Percentiles rank a stretch among this genome's conserved stretches.
Evolutionary conservation across 2,113 vertebrate genomes (phyloP).

Genomic region (Hippoglossus stenolepis): DNA sequence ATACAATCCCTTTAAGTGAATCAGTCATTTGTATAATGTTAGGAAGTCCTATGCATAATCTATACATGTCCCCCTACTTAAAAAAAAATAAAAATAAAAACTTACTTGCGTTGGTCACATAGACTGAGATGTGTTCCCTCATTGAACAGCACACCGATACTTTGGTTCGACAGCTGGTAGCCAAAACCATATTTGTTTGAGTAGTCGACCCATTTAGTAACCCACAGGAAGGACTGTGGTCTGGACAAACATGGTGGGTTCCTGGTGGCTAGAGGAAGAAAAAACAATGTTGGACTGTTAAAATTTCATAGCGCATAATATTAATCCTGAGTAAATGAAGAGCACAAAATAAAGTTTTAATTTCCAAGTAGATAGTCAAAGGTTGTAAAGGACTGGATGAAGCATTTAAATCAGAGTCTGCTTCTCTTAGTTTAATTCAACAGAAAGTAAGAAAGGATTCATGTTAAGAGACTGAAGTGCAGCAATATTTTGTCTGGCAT

Average conservation of each 20-base stretch:
- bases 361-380: too few species aligned
- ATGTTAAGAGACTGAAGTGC: too few species aligned
- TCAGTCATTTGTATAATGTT: too few species aligned
- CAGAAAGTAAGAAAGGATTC: too few species aligned
- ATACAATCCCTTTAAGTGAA: too few species aligned
- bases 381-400: too few species aligned
- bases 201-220: constrained; percentile 99
- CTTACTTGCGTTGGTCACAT: constrained; percentile 90
- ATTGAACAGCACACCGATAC: constrained; percentile 95
- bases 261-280: constrained; percentile 82
- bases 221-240: constrained; percentile 93
- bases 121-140: constrained; percentile 94
- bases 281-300: not conserved
- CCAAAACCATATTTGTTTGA: constrained; percentile 99
- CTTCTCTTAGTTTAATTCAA: not conserved
- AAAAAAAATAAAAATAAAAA: too few species aligned
- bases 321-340: not conserved
- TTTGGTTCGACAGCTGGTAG: constrained; percentile 96
- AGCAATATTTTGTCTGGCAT: not conserved
- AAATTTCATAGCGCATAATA: not conserved
- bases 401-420: not conserved
- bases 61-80: not conserved
- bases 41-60: not conserved
- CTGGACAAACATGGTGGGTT: constrained; percentile 91
- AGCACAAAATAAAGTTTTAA: not conserved